Base-by-base conservation (phyloP, 1,140 invertebrate species). In the Lasaia peninsularis region DNA sequence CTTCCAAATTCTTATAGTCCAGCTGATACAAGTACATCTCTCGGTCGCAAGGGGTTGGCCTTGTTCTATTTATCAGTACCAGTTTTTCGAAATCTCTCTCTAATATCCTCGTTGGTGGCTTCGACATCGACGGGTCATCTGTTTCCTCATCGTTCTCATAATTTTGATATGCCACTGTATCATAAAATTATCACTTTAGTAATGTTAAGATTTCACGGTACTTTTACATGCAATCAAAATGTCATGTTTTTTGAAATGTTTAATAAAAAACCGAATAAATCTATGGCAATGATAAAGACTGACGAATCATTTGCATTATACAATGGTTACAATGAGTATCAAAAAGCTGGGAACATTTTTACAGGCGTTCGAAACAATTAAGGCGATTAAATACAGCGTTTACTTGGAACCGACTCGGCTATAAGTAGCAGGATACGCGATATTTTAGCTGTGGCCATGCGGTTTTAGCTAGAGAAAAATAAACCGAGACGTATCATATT, bases 41-140 rank as follows among this genome's bases (percentile, higher is more conserved):
- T 74, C 94, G 91, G 78, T 96, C 95, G 74, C 95, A 97, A 1
- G 95, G 93, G 61, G 94, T 92, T 0, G 94, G 94, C 37, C 92
- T 90, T 0, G 96, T 97, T 60, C 95, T 91, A 59, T 95, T 95
- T 64, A 96, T 94, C 2, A 93, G 86, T 0, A 94, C 88, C 8
- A 90, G 71, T 44, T 91, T 89, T 61, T 93, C 90, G 64, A 91
- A 91, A 56, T 91, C 86, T 62, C 91, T 88, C 16, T 93, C 92
- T 11, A 90, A 73, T 0, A 72, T 78, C 3, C 89, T 74, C 1
- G 88, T 83, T 0, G 89, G 73, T 2, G 90, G 85, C 14, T 88
- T 85, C 10, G 74, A 79, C 65, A 79, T 80, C 14, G 78, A 75
- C 21, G 73, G 70, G 21, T 86, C 71, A 63, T 89, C 80, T 5